These are phyloP conservation scores for Agonopterix arenella DNA, from an alignment of 2,888 invertebrate species.

Conservation along the genomic window DNA sequence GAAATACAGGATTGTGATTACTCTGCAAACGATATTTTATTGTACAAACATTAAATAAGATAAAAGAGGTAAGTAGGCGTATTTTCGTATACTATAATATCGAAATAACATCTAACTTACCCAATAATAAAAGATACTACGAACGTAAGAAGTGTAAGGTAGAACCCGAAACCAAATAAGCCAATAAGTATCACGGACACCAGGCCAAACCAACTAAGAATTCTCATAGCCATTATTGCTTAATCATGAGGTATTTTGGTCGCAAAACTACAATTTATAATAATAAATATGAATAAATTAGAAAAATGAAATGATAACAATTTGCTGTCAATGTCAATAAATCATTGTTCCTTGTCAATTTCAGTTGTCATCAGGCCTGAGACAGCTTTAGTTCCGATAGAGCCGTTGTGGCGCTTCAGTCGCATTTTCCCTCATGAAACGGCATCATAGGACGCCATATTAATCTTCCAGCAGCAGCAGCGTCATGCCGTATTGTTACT, in stretches of 20 bases:
- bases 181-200: conserved; percentile 57
- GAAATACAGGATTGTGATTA: conserved; percentile 54
- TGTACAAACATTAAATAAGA: background rate
- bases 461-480: too few relatives aligned
- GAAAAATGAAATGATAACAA: background rate
- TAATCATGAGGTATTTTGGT: conserved; percentile 1
- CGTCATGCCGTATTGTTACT: too few relatives aligned
- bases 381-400: too few relatives aligned
- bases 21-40: conserved; percentile 32
- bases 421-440: too few relatives aligned
- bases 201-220: conserved; percentile 57
- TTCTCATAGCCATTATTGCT: conserved; percentile 38
- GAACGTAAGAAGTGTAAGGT: conserved; percentile 53
- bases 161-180: conserved; percentile 58
- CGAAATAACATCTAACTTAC: conserved; percentile 33
- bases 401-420: too few relatives aligned
- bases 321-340: too few relatives aligned
- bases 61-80: background rate
- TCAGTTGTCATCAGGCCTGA: too few relatives aligned
- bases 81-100: too few relatives aligned
- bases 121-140: conserved; percentile 58
- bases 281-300: conserved; percentile 14
- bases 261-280: conserved; percentile 22
- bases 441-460: too few relatives aligned
- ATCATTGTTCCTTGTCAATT: too few relatives aligned